Evolutionary conservation across 2,797 vertebrate genomes (phyloP), one percentile per base, ranked within the genome.

Genomic region (Crocodylus rhombifer): DNA sequence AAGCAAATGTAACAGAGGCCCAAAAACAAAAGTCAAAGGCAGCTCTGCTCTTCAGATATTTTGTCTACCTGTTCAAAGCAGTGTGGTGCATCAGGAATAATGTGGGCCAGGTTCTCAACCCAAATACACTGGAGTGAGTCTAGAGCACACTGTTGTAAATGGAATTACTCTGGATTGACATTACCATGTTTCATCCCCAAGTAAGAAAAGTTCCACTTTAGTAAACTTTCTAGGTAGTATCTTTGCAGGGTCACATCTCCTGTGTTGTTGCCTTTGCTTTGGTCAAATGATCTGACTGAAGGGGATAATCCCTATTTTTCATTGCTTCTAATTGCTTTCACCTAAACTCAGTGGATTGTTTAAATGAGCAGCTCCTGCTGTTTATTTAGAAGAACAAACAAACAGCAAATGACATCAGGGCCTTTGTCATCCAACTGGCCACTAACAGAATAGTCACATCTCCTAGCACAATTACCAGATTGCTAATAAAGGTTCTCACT

Each of bases 21-120:
- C 86, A 93, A 95, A 96, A 96, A 81, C 71, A 76, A 91, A 95
- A 92, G 95, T 95, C 95, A 96, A 96, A 97, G 91, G 65, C 81
- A 67, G 56, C 84, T 88, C 90, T 91, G 90, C 89, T 95, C 81
- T 77, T 94, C 87, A 93, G 85, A 83, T 94, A 96, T 92, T 96
- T 94, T 88, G 87, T 75, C 77, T 92, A 94, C 95, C 91, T 91
- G 94, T 95, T 95, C 95, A 93, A 92, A 93, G 91, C 88, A 83
- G 23, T 42, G 84, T 90, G 91, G 91, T 94, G 81, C 71, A 88
- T 92, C 91, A 96, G 12, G 56, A 92, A 86, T 95, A 96, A 97
- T 90, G 95, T 83, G 92, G 87, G 89, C 88, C 94, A 96, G 91
- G 78, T 87, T 95, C 90, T 87, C 80, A 25, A 80, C 90, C 94